Conservation (phyloP, 2,113 vertebrate genomes). For the Eretmodus cyanostictus region DNA sequence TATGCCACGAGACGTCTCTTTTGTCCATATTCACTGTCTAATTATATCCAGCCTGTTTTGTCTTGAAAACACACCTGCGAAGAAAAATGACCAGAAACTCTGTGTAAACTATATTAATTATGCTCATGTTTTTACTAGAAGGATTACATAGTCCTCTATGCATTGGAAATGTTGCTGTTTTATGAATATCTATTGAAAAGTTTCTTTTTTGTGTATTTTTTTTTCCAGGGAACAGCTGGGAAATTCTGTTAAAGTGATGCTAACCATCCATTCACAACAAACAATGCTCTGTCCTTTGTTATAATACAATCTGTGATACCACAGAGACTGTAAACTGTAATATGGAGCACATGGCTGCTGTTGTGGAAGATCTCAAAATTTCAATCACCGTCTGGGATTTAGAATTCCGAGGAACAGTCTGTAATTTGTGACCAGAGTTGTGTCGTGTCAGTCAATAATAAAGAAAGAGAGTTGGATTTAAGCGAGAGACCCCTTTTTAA, state of each 20-base stretch:
- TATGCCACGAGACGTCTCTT: constrained; percentile 53
- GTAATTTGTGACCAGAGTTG: not conserved
- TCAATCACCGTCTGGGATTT: not conserved
- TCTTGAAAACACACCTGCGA: constrained; percentile 27
- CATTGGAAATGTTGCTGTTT: not conserved
- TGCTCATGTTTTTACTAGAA: not conserved
- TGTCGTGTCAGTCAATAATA: not conserved
- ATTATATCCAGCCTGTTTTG: constrained; percentile 34
- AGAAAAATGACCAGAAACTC: constrained; percentile 16
- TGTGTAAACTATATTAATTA: not conserved
- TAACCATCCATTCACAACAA: not conserved
- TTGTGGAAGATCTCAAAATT: not conserved
- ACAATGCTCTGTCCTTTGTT: not conserved
- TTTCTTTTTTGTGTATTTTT: not conserved
- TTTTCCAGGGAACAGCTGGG: not conserved
- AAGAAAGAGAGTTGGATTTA: not conserved
- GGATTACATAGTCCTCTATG: not conserved
- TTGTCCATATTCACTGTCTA: constrained; percentile 46
- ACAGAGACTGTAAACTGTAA: not conserved
- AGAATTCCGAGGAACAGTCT: not conserved
- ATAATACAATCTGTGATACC: not conserved
- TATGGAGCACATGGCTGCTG: not conserved
- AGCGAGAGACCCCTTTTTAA: fast-evolving
- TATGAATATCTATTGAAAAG: not conserved
- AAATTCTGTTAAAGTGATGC: not conserved